Evolutionary conservation across 2,888 invertebrate species (phyloP), one percentile per base, ranked within the genome.

Genomic region (Drosophila pseudotalamancana): DNA sequence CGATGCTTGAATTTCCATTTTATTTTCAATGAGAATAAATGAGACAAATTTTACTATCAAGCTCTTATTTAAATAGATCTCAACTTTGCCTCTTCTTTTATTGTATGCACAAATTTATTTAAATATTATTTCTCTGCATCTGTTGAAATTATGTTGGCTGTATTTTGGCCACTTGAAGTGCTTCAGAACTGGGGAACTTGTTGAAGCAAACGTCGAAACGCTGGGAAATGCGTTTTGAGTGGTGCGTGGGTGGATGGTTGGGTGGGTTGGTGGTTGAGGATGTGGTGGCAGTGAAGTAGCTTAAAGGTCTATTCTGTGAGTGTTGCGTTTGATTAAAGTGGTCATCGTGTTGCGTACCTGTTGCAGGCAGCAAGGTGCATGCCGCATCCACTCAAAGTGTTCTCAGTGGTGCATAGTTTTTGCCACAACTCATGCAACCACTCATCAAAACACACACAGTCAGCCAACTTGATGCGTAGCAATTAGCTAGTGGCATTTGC

Each of bases 281-380:
- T 11, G 11, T 6, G 0, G 39, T 8, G 25, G 5, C 16, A 25
- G 27, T 37, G 19, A 27, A 49, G 37, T 27, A 11, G 31, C 27
- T 21, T 14, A 21, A 18, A 31, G 43, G 31, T 27, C 21, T 40
- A 37, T 21, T 34, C 23, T 14, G 53, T 50, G 53, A 59, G 70
- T 66, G 55, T 53, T 66, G 57, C 67, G 12, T 40, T 73, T 70
- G 69, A 49, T 68, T 46, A 48, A 39, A 66, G 54, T 70, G 70
- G 73, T 72, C 73, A 72, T 8, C 34, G 39, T 43, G 39, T 35
- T 34, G 53, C 35, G 25, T n/a, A 57, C 48, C 39, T 66, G 43
- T 55, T 60, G 60, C 49, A 21, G 14, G 19, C 19, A 23, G 42
- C 12, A 9, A 5, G 3, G 34, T 6, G 23, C 16, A 23, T 27